Evolutionary conservation across 2,888 invertebrate genomes (phyloP).

Genomic region (Ochlodes sylvanus): DNA sequence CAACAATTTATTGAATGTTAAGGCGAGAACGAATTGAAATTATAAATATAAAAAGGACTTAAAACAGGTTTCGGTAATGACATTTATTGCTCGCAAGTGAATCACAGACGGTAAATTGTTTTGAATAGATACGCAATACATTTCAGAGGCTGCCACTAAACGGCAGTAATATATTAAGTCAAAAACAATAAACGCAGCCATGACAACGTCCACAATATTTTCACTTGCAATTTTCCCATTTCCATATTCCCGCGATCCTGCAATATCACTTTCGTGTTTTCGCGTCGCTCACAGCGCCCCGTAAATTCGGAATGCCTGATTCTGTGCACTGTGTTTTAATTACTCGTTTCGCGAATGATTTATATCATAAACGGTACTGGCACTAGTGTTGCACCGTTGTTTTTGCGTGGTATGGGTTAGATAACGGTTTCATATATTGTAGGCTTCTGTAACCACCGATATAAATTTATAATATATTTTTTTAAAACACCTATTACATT

Average conservation of each 20-base stretch:
- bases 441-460: too few species aligned
- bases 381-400: slow-evolving; percentile 54
- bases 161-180: slow-evolving; percentile 28
- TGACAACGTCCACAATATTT: slow-evolving; percentile 43
- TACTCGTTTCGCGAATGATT: slow-evolving; percentile 83
- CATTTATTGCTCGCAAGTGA: not conserved
- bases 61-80: not conserved
- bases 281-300: slow-evolving; percentile 56
- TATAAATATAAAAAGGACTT: too few species aligned
- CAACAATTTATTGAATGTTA: not conserved
- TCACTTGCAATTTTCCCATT: slow-evolving; percentile 46
- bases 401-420: slow-evolving; percentile 44
- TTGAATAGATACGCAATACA: not conserved
- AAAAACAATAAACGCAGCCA: slow-evolving; percentile 35
- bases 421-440: slow-evolving; percentile 14
- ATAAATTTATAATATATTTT: too few species aligned
- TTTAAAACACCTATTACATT: slow-evolving; percentile 51
- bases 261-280: slow-evolving; percentile 61
- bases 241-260: slow-evolving; percentile 54
- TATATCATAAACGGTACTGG: slow-evolving; percentile 68
- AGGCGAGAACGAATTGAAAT: too few species aligned
- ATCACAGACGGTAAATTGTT: not conserved
- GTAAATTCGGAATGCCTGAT: slow-evolving; percentile 77
- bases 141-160: slow-evolving; percentile 3
- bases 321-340: slow-evolving; percentile 82